A percentile compares a stretch with the other conserved stretches of the same genome.
These are phyloP conservation scores for Siniperca knerii DNA, from an alignment of 2,113 vertebrate genomes.

Conservation along the genomic window DNA sequence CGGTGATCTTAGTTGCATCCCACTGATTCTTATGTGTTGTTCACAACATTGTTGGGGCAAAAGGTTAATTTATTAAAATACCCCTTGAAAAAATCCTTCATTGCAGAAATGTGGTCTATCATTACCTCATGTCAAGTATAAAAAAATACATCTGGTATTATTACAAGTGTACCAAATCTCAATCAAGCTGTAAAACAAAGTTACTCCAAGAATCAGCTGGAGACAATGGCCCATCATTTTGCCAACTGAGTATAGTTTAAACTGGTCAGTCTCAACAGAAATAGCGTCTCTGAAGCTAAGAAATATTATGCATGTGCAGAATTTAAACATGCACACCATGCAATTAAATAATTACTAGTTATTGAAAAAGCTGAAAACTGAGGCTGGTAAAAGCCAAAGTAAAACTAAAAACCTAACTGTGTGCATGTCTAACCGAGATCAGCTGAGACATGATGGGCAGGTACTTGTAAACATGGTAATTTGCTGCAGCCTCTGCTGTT, in stretches of 20 bases:
- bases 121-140: background rate
- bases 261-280: background rate
- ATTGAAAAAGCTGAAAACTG: background rate
- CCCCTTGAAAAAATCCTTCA: background rate
- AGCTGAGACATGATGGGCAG: slow-evolving; percentile 36
- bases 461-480: slow-evolving; percentile 34
- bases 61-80: too few species aligned
- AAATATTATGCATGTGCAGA: too few species aligned
- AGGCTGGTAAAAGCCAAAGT: slow-evolving; percentile 9
- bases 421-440: slow-evolving; percentile 7
- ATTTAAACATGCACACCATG: background rate
- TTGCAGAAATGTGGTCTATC: background rate
- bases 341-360: background rate
- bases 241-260: background rate
- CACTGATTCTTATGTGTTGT: too few species aligned
- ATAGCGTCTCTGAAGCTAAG: background rate
- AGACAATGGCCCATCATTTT: too few species aligned
- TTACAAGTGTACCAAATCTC: background rate
- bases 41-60: too few species aligned
- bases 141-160: background rate
- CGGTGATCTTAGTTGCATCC: too few species aligned
- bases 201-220: background rate
- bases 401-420: background rate
- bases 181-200: background rate
- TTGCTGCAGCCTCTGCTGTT: slow-evolving; percentile 38